phyloP scores from a whole-genome alignment of 2,797 vertebrate genomes.

The Enteromius paludinosus region DNA sequence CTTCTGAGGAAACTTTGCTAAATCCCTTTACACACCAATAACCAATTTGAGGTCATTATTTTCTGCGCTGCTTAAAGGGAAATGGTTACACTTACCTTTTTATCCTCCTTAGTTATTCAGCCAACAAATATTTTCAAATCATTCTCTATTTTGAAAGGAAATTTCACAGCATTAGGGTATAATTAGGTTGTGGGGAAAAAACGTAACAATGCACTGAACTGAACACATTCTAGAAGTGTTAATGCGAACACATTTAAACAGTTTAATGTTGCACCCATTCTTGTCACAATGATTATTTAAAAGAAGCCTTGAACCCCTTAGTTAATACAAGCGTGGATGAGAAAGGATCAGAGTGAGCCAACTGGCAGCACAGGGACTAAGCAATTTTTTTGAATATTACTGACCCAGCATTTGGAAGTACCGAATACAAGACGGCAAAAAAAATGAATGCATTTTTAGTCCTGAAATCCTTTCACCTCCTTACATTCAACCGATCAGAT shows the following conservation, averaged over 20 bases:
- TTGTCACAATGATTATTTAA: constrained; percentile 43
- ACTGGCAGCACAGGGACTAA: constrained; percentile 73
- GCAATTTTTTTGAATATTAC: constrained; percentile 97
- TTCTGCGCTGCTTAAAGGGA: constrained; percentile 2
- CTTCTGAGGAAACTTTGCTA: constrained; percentile 38
- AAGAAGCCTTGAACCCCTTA: constrained; percentile 51
- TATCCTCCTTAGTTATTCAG: not conserved
- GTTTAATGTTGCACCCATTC: constrained; percentile 39
- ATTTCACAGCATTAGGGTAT: not conserved
- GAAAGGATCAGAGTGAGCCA: constrained; percentile 58
- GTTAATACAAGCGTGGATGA: constrained; percentile 12
- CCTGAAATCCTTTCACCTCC: constrained; percentile 98
- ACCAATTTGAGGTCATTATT: constrained; percentile 37
- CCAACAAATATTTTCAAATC: constrained; percentile 3
- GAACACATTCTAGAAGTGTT: constrained; percentile 9
- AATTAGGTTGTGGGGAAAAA: not conserved
- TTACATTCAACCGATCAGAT: constrained; percentile 99
- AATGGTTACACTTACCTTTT: constrained; percentile 11
- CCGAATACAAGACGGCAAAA: constrained; percentile 93
- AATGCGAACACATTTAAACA: constrained; percentile 5
- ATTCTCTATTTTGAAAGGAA: constrained; percentile 15
- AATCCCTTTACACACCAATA: constrained; percentile 34
- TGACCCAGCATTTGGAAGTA: constrained; percentile 99
- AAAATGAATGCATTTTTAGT: constrained; percentile 98
- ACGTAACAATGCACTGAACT: constrained; percentile 5